Evolutionary conservation across 2,797 vertebrate species (phyloP).

Genomic region (Pipistrellus pygmaeus): DNA sequence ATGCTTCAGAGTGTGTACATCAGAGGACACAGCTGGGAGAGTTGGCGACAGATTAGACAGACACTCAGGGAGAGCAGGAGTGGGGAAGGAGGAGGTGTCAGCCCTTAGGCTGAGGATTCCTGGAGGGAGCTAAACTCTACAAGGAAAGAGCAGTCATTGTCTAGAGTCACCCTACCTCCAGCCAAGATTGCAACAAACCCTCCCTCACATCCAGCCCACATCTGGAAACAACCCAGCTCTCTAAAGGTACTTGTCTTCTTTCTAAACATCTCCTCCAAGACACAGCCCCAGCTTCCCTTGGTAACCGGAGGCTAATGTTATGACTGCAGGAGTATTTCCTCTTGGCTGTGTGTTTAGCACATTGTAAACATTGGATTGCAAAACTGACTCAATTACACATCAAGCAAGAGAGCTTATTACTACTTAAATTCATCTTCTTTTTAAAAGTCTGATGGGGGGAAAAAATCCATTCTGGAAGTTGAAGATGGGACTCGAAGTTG

Average conservation of each 20-base stretch:
- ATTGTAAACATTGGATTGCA: slow-evolving; percentile 65
- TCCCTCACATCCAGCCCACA: fast-evolving
- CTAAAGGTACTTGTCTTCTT: not conserved
- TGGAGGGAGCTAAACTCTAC: not conserved
- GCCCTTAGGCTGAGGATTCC: not conserved
- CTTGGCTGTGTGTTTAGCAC: slow-evolving; percentile 55
- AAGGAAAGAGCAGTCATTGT: not conserved
- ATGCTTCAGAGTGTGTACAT: not conserved
- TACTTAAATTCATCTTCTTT: slow-evolving; percentile 31
- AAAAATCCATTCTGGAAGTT: not conserved
- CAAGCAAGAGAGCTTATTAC: slow-evolving; percentile 22
- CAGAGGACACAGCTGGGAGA: slow-evolving; percentile 22
- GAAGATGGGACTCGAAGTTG: not conserved
- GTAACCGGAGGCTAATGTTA: slow-evolving; percentile 42
- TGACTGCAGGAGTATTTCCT: not conserved
- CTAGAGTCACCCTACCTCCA: not conserved
- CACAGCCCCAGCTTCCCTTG: not conserved
- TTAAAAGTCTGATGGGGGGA: not conserved
- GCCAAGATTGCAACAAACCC: not conserved
- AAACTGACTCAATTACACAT: slow-evolving; percentile 25
- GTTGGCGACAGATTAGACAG: not conserved
- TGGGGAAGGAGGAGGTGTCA: not conserved
- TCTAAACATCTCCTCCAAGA: not conserved
- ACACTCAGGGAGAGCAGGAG: not conserved
- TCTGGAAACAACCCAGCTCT: not conserved